Base-by-base conservation (phyloP, 1,140 invertebrate species). In the Chironomus striatipennis region DNA sequence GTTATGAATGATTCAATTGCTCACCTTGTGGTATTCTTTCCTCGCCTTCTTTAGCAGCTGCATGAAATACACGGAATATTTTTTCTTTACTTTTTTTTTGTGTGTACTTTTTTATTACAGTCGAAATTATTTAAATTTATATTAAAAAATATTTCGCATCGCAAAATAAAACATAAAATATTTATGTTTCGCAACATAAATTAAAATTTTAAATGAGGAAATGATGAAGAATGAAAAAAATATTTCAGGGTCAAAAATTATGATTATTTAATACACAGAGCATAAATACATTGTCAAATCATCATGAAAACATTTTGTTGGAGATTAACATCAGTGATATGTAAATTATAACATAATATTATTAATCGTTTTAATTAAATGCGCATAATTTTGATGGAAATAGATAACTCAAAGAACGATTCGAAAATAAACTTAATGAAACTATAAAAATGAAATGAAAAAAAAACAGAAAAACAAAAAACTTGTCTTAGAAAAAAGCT, bases 11-110 rank as follows among this genome's bases (percentile, higher is more conserved):
- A n/a, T 18, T 80, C 24, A 34, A 34, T 34, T 34, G 24, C 79
- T 85, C 87, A 89, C 88, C 88, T 88, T 87, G 86, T 79, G 87
- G 86, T 79, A 85, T 82, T 82, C 87, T 83, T 80, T 88, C 87
- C 79, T 89, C 87, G 78, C 87, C 88, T 80, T 89, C 86, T 84
- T 86, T 85, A 81, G 86, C 86, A 81, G 88, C 87, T 88, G 81
- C 67, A 75, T 73, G 43, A 74, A 43, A 74, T 74, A 43, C 21
- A 34, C 42, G 43, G 47, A 43, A 17, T 15, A 64, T 64, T 57
- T 47, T 43, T 74, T 74, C 73, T n/a, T 73, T 73, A n/a, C 47
- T n/a, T 57, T 57, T n/a, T 47, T 47, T 57, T 57, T n/a, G n/a
- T 57, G n/a, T 47, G 8, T 47, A 47, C n/a, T 57, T 57, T 47